phyloP scores from a whole-genome alignment of 2,797 vertebrate genomes.

The Sebastes hubbsi region DNA sequence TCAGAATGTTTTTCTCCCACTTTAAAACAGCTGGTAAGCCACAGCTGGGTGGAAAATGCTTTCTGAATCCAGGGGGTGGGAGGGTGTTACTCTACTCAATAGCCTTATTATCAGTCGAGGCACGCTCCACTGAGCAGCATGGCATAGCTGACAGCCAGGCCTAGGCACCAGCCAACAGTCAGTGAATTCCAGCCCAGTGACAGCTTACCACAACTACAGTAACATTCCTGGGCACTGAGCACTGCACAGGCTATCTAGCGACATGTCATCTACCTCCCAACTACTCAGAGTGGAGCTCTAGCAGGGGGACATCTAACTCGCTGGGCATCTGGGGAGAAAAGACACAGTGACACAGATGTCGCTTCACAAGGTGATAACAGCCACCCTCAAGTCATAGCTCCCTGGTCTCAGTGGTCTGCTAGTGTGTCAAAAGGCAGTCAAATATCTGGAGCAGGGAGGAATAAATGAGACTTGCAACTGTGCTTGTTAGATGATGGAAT shows the following conservation, averaged over 20 bases:
- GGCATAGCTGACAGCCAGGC: constrained; percentile 80
- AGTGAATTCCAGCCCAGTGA: constrained; percentile 78
- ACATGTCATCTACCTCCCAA: constrained; percentile 69
- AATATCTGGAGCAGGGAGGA: constrained; percentile 15
- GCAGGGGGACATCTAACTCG: constrained; percentile 47
- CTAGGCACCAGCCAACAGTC: constrained; percentile 74
- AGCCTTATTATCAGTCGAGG: constrained; percentile 77
- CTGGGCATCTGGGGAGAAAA: constrained; percentile 54
- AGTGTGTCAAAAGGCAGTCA: constrained; percentile 42
- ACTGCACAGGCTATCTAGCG: constrained; percentile 54
- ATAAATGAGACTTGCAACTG: constrained; percentile 32
- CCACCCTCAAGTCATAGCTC: constrained; percentile 47
- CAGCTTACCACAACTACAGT: constrained; percentile 77
- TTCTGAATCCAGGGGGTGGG: constrained; percentile 56
- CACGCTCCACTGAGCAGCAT: constrained; percentile 77
- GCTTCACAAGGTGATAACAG: constrained; percentile 68
- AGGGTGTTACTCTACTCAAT: constrained; percentile 73
- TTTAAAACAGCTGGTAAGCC: constrained; percentile 71
- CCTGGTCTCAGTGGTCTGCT: constrained; percentile 39
- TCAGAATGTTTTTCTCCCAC: constrained; percentile 14
- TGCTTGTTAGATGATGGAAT: constrained; percentile 30
- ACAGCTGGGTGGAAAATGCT: constrained; percentile 71
- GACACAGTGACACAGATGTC: constrained; percentile 63
- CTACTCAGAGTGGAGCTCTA: constrained; percentile 41
- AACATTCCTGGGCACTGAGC: constrained; percentile 76